Percentiles rank a stretch among this genome's conserved stretches.
Conservation (phyloP, 1,140 invertebrate genomes). For the Atta texana region DNA sequence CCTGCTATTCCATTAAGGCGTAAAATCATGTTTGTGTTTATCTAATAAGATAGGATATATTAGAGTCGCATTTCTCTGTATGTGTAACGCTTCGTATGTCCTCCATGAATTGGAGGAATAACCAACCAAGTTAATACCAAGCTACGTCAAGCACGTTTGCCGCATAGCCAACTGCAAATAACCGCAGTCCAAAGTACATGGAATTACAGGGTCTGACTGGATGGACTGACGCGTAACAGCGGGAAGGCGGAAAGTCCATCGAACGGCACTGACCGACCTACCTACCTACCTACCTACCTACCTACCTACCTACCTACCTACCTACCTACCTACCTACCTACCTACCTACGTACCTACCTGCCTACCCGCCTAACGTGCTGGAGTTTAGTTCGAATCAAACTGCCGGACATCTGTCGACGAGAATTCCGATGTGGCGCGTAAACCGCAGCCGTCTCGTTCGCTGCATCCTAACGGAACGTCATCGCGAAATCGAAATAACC, state of each 20-base stretch:
- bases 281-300: slow-evolving; percentile 15
- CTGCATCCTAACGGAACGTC: slow-evolving; percentile 1
- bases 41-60: not conserved
- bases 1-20: not conserved
- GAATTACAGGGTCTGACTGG: slow-evolving; percentile 55
- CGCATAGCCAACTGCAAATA: slow-evolving; percentile 43
- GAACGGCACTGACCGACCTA: slow-evolving; percentile 31
- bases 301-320: slow-evolving; percentile 6
- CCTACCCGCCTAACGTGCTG: slow-evolving; percentile 16
- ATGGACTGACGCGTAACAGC: slow-evolving; percentile 53
- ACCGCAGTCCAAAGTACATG: slow-evolving; percentile 56
- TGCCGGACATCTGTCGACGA: slow-evolving; percentile 58
- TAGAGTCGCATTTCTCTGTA: not conserved
- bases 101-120: slow-evolving; percentile 28
- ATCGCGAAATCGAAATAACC: slow-evolving; percentile 55
- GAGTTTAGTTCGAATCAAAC: slow-evolving; percentile 53
- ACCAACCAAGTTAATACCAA: slow-evolving; percentile 44
- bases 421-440: slow-evolving; percentile 57
- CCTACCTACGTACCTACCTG: not conserved
- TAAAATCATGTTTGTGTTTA: not conserved
- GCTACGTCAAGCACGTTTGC: slow-evolving; percentile 50
- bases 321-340: not conserved
- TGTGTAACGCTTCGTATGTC: not conserved
- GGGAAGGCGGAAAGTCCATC: slow-evolving; percentile 60
- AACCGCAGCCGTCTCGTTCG: slow-evolving; percentile 40